Evolutionary conservation across 2,888 invertebrate genomes (phyloP), one percentile per base, ranked within the genome.

Genomic region (Mactromeris polynyma): DNA sequence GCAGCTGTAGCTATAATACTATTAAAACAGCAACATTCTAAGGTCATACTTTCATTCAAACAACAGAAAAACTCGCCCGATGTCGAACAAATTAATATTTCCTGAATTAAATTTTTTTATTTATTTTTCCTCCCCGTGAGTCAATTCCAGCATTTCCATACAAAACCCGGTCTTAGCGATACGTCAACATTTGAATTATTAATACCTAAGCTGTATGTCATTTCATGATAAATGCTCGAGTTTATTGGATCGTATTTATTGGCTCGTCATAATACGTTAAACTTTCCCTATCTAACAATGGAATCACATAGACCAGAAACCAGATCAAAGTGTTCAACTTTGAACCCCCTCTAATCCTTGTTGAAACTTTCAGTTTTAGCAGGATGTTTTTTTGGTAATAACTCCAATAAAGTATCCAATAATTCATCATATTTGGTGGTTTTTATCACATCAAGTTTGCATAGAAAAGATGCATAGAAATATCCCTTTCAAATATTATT

Each of bases 141-240:
- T 73, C 36, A 73, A 46, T 46, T 46, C 73, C 73, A 33, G 36
- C 0, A 17, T 73, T 73, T 73, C 33, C 14, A 33, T 21, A 73
- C 73, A 36, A 73, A 11, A 36, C 14, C 73, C 17, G 73, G 33
- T 73, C 26, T 73, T 36, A 73, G 11, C 14, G 36, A 33, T 33
- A 73, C 4, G 58, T 40, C 26, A 40, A 40, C 40, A 79, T 84
- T 51, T 51, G 38, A 78, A 78, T 73, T 46, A 84, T 51, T 38
- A 77, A 26, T 1, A 78, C 38, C 33, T 58, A 83, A 73, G 33
- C 77, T 54, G 54, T 11, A 36, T 84, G 40, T 26, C 84, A 84
- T 77, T 54, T 36, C 51, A 51, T 84, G 78, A 84, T 84, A 46
- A 84, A 84, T 84, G 26, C 14, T 36, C 51, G n/a, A 54, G 77